Evolutionary conservation across 2,797 vertebrate species (phyloP), one percentile per base, ranked within the genome.

Genomic region (Enteromius unitaeniatus): DNA sequence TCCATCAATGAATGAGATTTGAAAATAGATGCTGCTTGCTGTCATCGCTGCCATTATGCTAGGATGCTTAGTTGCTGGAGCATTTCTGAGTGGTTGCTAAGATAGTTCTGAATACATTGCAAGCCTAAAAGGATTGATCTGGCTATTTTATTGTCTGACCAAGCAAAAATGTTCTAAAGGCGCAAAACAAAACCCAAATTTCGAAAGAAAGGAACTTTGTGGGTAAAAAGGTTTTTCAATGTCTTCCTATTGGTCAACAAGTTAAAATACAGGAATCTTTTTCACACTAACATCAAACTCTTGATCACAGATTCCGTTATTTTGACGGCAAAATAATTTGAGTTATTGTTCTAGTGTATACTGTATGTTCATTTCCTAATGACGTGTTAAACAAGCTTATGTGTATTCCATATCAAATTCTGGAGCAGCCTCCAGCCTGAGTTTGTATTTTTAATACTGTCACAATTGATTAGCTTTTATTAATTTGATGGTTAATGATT

Each of bases 1-100:
- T 58, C 13, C 55, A 68, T 47, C 47, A 75, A 76, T 81, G 47
- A 76, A 62, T 13, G 37, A 67, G 72, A 74, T 53, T n/a, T 74
- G 31, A 31, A 74, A 53, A 53, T 21, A 74, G 19, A 53, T n/a
- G 19, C 3, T 53, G 47, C 70, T 34, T 74, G 49, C 8, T 40
- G 6, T 40, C 37, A 8, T 40, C 37, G 3, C 17, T 6, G 26
- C 14, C 26, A 31, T 64, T 64, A 17, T 64, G 6, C 14, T 62
- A 7, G 0, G 13, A 3, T 15, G 58, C 26, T 26, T 60, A 28
- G 11, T 15, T 62, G 23, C 42, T 72, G 26, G 28, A 11, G 49
- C 19, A n/a, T 53, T 8, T 34, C 10, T n/a, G 6, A 53, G 17
- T 53, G 47, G 26, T 34, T 53, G 17, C 28, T 21, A 53, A 74